Conservation (phyloP, 2,888 invertebrate species). For the Achlya flavicornis region DNA sequence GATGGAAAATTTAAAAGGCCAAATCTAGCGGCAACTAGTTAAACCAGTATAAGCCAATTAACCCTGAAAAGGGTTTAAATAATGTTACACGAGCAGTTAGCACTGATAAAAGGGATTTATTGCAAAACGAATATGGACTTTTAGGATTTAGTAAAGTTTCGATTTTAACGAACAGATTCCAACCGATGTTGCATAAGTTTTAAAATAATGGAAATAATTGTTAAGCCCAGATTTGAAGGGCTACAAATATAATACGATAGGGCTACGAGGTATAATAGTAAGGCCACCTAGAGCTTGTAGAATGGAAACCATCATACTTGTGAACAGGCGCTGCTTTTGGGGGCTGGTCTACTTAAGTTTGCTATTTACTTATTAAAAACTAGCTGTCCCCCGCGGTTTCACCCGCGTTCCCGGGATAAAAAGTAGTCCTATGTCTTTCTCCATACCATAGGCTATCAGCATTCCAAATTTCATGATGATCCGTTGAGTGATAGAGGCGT, state of each 20-base stretch:
- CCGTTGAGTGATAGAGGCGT: too few relatives aligned
- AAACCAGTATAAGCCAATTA: slow-evolving; percentile 39
- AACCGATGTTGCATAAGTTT: not conserved
- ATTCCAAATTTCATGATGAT: too few relatives aligned
- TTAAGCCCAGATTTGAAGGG: not conserved
- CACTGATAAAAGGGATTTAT: not conserved
- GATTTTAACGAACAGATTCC: not conserved
- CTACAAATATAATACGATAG: not conserved
- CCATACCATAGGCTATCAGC: too few relatives aligned
- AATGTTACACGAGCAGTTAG: slow-evolving; percentile 10
- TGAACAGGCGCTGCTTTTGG: too few relatives aligned
- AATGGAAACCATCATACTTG: too few relatives aligned
- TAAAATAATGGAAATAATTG: not conserved
- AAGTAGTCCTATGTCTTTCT: too few relatives aligned
- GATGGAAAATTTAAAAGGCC: slow-evolving; percentile 15
- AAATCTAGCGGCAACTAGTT: slow-evolving; percentile 19
- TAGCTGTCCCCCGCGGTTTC: too few relatives aligned
- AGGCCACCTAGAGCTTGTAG: too few relatives aligned
- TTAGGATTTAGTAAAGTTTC: not conserved
- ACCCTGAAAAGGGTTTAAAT: slow-evolving; percentile 13
- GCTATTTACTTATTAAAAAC: too few relatives aligned
- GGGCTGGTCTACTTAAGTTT: too few relatives aligned
- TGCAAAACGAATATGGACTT: not conserved
- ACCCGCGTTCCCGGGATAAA: too few relatives aligned
- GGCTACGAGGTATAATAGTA: not conserved